Evolutionary conservation across 2,888 invertebrate species (phyloP).

Genomic region (Electrophaes corylata): DNA sequence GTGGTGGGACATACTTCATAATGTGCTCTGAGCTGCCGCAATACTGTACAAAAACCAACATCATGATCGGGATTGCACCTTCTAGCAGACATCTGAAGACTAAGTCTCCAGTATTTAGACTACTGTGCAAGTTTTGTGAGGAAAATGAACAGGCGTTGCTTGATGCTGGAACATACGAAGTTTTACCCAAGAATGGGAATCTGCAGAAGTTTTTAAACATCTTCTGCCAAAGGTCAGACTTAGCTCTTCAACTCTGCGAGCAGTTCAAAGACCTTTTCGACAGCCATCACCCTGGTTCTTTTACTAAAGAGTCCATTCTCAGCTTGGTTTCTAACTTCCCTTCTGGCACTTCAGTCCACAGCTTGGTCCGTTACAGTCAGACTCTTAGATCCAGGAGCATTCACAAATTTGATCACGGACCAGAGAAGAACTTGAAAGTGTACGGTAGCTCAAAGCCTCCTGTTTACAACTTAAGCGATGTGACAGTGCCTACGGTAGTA

Average conservation of each 20-base stretch:
- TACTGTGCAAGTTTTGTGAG: constrained; percentile 31
- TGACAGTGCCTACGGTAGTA: constrained; percentile 54
- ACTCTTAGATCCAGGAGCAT: constrained; percentile 46
- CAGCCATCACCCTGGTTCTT: constrained; percentile 55
- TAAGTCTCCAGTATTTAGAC: constrained; percentile 52
- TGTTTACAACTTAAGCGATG: constrained; percentile 54
- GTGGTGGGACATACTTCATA: constrained; percentile 86
- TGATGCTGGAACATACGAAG: constrained; percentile 49
- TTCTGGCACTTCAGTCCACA: constrained; percentile 59
- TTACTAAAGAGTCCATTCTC: constrained; percentile 46
- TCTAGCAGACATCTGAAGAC: constrained; percentile 77
- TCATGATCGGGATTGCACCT: constrained; percentile 86
- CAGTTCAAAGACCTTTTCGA: constrained; percentile 44
- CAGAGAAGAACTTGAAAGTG: constrained; percentile 47
- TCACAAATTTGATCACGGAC: constrained; percentile 63
- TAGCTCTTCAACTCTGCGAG: constrained; percentile 49
- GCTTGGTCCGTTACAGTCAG: constrained; percentile 63
- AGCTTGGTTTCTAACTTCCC: constrained; percentile 56
- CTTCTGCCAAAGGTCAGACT: constrained; percentile 51
- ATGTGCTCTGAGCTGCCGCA: constrained; percentile 86
- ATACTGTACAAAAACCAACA: constrained; percentile 85
- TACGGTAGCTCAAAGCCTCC: constrained; percentile 60
- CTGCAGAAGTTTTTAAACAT: constrained; percentile 52
- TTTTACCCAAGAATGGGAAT: constrained; percentile 51
- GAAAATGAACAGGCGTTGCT: constrained; percentile 42